These are phyloP conservation scores for Parelbella ahira DNA, from an alignment of 2,888 invertebrate genomes.

Conservation along the genomic window DNA sequence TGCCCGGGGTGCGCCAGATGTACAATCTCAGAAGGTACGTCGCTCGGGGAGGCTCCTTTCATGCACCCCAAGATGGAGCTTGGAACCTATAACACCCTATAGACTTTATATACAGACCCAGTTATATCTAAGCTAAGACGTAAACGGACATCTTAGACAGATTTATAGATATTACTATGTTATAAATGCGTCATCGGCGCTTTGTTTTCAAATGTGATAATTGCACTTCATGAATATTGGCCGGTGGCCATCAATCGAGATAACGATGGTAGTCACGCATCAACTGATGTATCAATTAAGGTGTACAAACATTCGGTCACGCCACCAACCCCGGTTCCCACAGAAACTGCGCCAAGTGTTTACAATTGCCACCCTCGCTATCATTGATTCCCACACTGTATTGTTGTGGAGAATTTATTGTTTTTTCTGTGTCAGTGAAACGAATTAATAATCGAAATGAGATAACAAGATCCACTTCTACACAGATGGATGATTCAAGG, in stretches of 20 bases:
- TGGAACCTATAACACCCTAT: too few relatives aligned
- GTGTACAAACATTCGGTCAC: conserved; percentile 49
- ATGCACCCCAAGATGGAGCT: too few relatives aligned
- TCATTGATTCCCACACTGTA: conserved; percentile 49
- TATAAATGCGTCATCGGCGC: not conserved
- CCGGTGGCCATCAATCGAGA: conserved; percentile 33
- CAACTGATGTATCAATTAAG: conserved; percentile 53
- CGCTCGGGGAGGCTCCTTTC: too few relatives aligned
- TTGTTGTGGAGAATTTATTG: conserved; percentile 17
- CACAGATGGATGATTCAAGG: conserved; percentile 3
- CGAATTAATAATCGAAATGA: conserved; percentile 27
- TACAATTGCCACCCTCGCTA: conserved; percentile 36
- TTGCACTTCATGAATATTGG: conserved; percentile 4
- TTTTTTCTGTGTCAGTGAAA: conserved; percentile 28
- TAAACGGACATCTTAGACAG: not conserved
- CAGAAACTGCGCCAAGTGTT: conserved; percentile 61
- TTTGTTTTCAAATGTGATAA: conserved; percentile 11
- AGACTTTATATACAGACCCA: too few relatives aligned
- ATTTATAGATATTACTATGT: not conserved
- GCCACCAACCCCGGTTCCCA: conserved; percentile 47
- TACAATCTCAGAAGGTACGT: too few relatives aligned
- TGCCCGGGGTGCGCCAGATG: too few relatives aligned
- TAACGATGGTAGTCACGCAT: conserved; percentile 53
- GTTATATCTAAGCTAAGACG: not conserved
- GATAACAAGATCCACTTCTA: conserved; percentile 19